Conservation (phyloP, 1,140 invertebrate genomes). For the Dysdera silvatica region DNA sequence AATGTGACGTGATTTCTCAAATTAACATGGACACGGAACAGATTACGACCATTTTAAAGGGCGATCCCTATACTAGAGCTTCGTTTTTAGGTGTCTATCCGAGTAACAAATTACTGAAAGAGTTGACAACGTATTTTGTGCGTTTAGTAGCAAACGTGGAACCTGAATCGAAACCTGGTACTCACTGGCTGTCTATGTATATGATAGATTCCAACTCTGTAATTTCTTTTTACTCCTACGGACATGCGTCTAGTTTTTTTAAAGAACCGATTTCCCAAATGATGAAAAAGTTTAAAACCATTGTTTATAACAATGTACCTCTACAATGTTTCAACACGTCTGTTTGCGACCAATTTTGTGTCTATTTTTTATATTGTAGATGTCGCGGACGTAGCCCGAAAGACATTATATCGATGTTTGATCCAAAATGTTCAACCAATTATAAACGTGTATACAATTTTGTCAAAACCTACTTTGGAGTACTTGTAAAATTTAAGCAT, state of each 20-base stretch:
- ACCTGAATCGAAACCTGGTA: too few relatives aligned
- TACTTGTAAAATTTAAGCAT: neutral
- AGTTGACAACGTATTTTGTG: neutral
- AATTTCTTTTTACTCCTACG: conserved; percentile 1
- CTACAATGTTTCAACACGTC: neutral
- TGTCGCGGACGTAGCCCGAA: neutral
- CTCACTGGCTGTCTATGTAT: conserved; percentile 1
- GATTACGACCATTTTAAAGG: too few relatives aligned
- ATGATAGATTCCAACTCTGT: neutral
- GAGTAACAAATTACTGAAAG: neutral
- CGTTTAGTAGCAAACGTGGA: neutral
- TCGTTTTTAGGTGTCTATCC: neutral
- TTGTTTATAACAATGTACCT: neutral
- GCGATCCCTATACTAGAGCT: too few relatives aligned
- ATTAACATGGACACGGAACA: too few relatives aligned
- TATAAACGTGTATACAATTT: neutral
- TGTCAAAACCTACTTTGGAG: neutral
- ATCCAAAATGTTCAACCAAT: neutral
- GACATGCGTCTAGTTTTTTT: neutral
- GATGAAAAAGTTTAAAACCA: neutral
- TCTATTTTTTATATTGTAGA: conserved; percentile 6
- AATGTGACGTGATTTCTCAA: too few relatives aligned
- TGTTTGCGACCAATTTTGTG: conserved; percentile 6
- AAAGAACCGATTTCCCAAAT: neutral
- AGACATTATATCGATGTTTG: neutral